Conservation (phyloP, 2,113 vertebrate species). For the Machaerirhynchus nigripectus region DNA sequence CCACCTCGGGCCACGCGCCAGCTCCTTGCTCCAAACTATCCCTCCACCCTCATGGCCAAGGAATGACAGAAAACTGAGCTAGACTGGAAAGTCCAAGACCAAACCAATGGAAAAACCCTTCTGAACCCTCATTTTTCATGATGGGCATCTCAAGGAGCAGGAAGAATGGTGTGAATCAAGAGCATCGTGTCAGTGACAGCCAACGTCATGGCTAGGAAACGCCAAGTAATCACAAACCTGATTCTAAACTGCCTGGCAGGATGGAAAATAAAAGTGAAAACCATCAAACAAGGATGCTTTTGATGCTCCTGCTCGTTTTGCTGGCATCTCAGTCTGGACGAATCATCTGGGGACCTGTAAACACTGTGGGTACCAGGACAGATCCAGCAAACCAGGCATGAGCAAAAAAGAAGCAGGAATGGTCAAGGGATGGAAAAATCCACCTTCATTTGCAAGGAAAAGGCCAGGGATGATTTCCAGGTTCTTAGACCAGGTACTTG, state of each 20-base stretch:
- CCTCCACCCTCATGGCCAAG: not conserved
- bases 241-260: not conserved
- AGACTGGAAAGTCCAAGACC: not conserved
- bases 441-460: not conserved
- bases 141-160: not conserved
- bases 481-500: not conserved
- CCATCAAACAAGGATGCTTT: not conserved
- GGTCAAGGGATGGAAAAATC: not conserved
- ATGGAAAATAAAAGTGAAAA: not conserved
- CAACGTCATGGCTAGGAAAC: not conserved
- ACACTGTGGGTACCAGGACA: not conserved
- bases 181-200: not conserved
- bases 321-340: not conserved
- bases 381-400: not conserved
- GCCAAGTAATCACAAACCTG: not conserved
- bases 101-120: not conserved
- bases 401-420: not conserved
- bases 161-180: rapidly evolving
- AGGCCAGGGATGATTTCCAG: not conserved
- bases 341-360: not conserved
- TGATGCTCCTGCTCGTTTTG: not conserved
- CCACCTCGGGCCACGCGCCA: not conserved
- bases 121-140: rapidly evolving
- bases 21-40: not conserved
- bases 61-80: not conserved